A percentile compares a stretch with the other conserved stretches of the same genome.
phyloP scores from a whole-genome alignment of 2,888 invertebrate genomes.

The Phanerotoma sp. region DNA sequence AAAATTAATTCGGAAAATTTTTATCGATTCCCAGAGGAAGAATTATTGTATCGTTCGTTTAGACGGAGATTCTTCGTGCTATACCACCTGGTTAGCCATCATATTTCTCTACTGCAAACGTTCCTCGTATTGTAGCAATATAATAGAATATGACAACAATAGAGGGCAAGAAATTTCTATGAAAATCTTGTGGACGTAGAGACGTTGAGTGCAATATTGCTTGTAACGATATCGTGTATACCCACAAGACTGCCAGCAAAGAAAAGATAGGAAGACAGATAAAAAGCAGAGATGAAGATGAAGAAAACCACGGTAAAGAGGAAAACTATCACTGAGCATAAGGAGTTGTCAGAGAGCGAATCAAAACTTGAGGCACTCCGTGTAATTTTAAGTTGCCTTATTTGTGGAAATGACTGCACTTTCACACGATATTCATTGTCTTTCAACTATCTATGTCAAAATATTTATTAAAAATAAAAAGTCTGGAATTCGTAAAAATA shows the following conservation, averaged over 20 bases:
- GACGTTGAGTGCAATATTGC: conserved; percentile 21
- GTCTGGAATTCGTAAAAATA: no score
- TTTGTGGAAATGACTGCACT: neutral
- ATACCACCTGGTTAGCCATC: conserved; percentile 2
- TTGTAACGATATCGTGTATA: conserved; percentile 4
- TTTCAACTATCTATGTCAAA: no score
- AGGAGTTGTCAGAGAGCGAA: conserved; percentile 6
- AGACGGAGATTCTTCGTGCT: neutral
- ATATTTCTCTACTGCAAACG: conserved; percentile 9
- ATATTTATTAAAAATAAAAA: no score
- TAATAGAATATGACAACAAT: conserved; percentile 18
- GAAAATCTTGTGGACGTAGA: conserved; percentile 17
- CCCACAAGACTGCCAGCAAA: neutral
- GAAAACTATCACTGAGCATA: neutral
- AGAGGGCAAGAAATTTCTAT: conserved; percentile 18
- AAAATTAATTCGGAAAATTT: neutral
- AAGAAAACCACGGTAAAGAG: neutral
- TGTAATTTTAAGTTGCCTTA: neutral
- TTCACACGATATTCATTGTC: conserved; percentile 9
- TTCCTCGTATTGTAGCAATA: conserved; percentile 13
- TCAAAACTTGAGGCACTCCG: conserved; percentile 2
- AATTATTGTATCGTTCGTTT: neutral
- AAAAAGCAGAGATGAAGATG: neutral
- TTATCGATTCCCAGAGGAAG: neutral
- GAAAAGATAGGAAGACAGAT: neutral